Percentiles rank a stretch among this genome's conserved stretches.
Evolutionary conservation across 1,140 invertebrate genomes (phyloP).

Genomic region (Macrobrachium nipponense): DNA sequence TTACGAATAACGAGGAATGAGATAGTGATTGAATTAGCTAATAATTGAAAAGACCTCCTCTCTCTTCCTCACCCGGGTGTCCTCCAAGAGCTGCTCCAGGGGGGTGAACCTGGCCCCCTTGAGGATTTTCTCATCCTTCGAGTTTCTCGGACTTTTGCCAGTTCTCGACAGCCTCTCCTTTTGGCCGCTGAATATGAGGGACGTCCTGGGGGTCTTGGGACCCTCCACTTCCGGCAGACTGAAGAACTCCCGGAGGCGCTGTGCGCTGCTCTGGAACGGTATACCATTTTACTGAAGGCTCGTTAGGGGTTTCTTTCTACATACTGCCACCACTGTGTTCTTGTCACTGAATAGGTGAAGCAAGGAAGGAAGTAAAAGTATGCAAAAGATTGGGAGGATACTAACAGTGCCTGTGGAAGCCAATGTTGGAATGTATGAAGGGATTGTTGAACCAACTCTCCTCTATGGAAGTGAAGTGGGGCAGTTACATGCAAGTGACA

Average conservation of each 20-base stretch:
- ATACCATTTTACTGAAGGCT: neutral
- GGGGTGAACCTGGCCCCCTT: neutral
- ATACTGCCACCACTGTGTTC: too few relatives aligned
- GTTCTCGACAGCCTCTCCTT: neutral
- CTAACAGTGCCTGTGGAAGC: too few relatives aligned
- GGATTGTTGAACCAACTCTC: too few relatives aligned
- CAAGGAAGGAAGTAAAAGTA: too few relatives aligned
- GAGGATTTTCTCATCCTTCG: neutral
- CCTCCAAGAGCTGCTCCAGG: slow-evolving; percentile 7
- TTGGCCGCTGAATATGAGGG: neutral
- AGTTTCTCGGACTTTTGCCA: too few relatives aligned
- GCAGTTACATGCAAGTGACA: too few relatives aligned
- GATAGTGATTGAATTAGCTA: neutral
- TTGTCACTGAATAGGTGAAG: too few relatives aligned
- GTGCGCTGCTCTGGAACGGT: slow-evolving; percentile 21
- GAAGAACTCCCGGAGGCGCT: slow-evolving; percentile 31
- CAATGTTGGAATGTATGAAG: too few relatives aligned
- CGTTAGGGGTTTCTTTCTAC: too few relatives aligned
- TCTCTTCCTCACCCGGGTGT: slow-evolving; percentile 22
- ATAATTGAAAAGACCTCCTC: neutral
- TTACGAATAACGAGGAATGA: neutral
- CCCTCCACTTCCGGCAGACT: slow-evolving; percentile 40
- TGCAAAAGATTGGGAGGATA: too few relatives aligned
- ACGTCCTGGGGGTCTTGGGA: slow-evolving; percentile 17
- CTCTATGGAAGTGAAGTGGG: too few relatives aligned